Evolutionary conservation across 2,797 vertebrate species (phyloP).

Genomic region (Hipposideros larvatus): DNA sequence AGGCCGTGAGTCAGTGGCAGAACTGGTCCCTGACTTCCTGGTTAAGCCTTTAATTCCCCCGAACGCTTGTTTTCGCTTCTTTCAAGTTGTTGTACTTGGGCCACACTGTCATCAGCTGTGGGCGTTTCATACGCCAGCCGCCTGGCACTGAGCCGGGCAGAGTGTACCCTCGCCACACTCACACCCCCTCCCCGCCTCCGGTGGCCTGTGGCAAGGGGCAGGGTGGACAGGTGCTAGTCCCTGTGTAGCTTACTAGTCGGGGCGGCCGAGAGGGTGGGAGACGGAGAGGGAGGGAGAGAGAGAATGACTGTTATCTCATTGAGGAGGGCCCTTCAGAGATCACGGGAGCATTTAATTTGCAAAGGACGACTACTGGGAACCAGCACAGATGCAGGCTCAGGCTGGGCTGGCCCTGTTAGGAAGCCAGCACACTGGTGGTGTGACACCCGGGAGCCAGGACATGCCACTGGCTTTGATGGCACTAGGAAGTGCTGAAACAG

Average conservation of each 20-base stretch:
- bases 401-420: neutral
- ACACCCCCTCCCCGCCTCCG: fast-evolving
- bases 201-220: neutral
- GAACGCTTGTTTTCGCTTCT: slow-evolving; percentile 75
- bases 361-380: neutral
- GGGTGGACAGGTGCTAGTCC: neutral
- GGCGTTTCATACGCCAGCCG: neutral
- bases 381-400: no score
- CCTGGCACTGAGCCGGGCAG: neutral
- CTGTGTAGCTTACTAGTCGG: neutral
- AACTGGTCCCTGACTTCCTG: slow-evolving; percentile 78
- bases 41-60: slow-evolving; percentile 73
- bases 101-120: slow-evolving; percentile 75
- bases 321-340: neutral
- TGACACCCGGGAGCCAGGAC: neutral
- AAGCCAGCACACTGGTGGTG: neutral
- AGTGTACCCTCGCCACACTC: neutral
- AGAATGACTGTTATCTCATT: neutral
- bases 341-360: neutral
- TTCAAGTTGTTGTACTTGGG: slow-evolving; percentile 68
- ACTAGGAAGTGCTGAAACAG: fast-evolving
- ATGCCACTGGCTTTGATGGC: no score
- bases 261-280: neutral
- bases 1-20: slow-evolving; percentile 68
- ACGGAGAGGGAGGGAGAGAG: neutral